Conservation (phyloP, 2,797 vertebrate species). For the Semaprochilodus insignis region DNA sequence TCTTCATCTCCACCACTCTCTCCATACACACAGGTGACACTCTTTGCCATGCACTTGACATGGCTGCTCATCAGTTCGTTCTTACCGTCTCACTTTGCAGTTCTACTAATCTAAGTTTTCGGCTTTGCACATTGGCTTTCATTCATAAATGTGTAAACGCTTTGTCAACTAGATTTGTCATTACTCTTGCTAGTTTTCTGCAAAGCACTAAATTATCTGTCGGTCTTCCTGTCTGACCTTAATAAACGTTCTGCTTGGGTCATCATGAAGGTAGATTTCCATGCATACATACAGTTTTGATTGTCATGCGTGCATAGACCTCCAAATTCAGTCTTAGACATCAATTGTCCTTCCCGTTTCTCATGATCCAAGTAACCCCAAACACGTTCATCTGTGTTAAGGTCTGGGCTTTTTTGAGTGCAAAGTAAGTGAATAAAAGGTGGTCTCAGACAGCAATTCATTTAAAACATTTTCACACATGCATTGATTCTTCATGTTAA, state of each 20-base stretch:
- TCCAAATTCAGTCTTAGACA: too few species aligned
- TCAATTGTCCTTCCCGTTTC: too few species aligned
- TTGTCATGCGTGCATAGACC: background rate
- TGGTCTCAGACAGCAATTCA: too few species aligned
- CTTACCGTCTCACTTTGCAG: background rate
- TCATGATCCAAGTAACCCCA: too few species aligned
- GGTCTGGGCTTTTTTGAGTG: too few species aligned
- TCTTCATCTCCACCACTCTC: conserved; percentile 75
- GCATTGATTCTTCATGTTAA: background rate
- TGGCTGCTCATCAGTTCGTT: background rate
- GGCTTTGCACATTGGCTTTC: background rate
- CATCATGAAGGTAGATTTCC: background rate
- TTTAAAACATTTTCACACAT: background rate
- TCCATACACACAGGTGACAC: conserved; percentile 81
- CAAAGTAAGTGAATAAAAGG: too few species aligned
- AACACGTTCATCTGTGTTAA: too few species aligned
- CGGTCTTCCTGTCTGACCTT: background rate
- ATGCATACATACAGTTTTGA: background rate
- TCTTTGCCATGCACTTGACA: conserved; percentile 12
- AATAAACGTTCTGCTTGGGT: background rate
- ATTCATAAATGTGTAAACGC: too few species aligned
- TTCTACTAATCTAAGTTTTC: background rate
- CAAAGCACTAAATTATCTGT: background rate
- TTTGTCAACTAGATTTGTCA: too few species aligned
- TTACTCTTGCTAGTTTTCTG: background rate